Percentiles rank a stretch among this genome's conserved stretches.
These are phyloP conservation scores for Phania funesta DNA, from an alignment of 2,888 invertebrate genomes.

Conservation along the genomic window DNA sequence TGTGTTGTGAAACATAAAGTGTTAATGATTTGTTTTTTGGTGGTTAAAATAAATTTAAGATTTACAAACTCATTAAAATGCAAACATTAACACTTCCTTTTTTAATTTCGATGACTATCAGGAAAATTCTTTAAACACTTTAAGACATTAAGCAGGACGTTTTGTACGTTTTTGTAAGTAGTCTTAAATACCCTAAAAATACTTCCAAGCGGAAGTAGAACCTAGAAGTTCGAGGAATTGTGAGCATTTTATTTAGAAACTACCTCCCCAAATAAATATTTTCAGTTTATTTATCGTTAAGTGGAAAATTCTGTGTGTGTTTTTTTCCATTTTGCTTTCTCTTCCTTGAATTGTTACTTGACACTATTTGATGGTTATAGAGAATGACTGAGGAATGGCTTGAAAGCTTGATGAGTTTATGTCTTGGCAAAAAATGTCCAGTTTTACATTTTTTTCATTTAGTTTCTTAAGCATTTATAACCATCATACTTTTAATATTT, in stretches of 20 bases:
- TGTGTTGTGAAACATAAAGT: slow-evolving; percentile 6
- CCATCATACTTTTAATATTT: slow-evolving; percentile 60
- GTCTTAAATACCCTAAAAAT: background rate
- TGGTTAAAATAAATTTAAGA: slow-evolving; percentile 21
- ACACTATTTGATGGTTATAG: slow-evolving; percentile 52
- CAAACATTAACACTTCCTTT: slow-evolving; percentile 54
- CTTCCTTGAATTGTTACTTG: slow-evolving; percentile 40
- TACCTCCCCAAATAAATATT: background rate
- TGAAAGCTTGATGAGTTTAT: slow-evolving; percentile 60
- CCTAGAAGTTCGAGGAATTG: slow-evolving; percentile 54
- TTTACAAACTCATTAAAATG: slow-evolving; percentile 60
- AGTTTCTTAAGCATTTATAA: slow-evolving; percentile 23
- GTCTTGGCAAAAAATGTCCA: slow-evolving; percentile 61
- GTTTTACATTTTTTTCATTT: slow-evolving; percentile 39
- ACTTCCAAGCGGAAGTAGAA: slow-evolving; percentile 47
- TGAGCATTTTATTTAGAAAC: slow-evolving; percentile 28
- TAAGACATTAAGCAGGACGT: slow-evolving; percentile 17
- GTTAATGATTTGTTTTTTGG: slow-evolving; percentile 26
- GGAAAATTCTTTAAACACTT: slow-evolving; percentile 40
- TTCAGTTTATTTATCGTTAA: background rate
- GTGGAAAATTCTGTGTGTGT: background rate
- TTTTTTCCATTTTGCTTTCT: slow-evolving; percentile 42
- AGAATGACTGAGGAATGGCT: slow-evolving; percentile 41
- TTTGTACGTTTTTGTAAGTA: background rate
- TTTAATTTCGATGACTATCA: slow-evolving; percentile 21